Evolutionary conservation across 2,113 vertebrate species (phyloP).

Genomic region (Potamarius usumacintae): DNA sequence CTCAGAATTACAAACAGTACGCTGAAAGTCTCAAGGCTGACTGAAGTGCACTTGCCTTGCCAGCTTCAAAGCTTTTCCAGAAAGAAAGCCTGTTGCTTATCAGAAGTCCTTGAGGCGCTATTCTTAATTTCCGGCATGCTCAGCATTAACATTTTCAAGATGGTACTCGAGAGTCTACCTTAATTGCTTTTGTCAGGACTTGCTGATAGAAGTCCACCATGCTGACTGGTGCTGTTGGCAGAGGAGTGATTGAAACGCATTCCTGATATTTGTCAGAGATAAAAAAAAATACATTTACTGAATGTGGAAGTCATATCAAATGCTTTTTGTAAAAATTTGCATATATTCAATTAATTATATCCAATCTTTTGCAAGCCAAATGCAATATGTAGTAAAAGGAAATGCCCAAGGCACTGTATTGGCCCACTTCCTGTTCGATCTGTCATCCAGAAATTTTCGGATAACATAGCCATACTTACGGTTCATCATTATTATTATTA

Average conservation of each 20-base stretch:
- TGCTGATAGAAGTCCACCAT: conserved; percentile 32
- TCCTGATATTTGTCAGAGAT: neutral
- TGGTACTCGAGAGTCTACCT: conserved; percentile 11
- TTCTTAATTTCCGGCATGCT: conserved; percentile 58
- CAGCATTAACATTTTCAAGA: conserved; percentile 50
- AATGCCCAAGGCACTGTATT: neutral
- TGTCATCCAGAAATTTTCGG: neutral
- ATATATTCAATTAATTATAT: neutral
- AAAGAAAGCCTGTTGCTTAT: conserved; percentile 38
- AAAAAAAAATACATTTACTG: neutral
- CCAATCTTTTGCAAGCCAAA: neutral
- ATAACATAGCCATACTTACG: neutral
- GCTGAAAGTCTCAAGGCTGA: conserved; percentile 9
- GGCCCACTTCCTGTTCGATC: neutral
- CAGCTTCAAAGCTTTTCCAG: conserved; percentile 31
- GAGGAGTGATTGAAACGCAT: neutral
- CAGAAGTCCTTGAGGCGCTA: conserved; percentile 55
- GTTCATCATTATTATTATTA: neutral
- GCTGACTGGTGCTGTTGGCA: neutral
- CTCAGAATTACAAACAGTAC: neutral
- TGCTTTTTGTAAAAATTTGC: neutral
- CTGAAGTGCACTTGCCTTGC: conserved; percentile 7
- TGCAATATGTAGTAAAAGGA: neutral
- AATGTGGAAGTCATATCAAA: neutral
- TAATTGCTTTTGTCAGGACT: conserved; percentile 60